Evolutionary conservation across 2,113 vertebrate species (phyloP).

Genomic region (Ranitomeya variabilis): DNA sequence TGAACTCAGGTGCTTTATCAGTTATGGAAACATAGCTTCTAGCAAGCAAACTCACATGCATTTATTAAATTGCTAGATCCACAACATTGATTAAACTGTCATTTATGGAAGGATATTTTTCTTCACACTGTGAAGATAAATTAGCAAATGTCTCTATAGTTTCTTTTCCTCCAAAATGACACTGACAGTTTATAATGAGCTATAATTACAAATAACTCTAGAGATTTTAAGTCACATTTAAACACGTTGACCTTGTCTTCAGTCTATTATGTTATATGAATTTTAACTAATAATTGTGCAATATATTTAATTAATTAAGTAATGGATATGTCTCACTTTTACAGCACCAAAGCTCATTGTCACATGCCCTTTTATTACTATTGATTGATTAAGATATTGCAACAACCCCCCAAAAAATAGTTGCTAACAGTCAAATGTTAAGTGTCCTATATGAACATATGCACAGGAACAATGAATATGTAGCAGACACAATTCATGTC

Average conservation of each 20-base stretch:
- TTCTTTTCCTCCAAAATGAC: not conserved
- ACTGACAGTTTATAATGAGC: not conserved
- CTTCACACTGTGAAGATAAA: conserved; percentile 4
- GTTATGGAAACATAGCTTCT: not conserved
- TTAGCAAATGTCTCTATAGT: not conserved
- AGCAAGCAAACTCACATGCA: not conserved
- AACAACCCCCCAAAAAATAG: too few relatives aligned
- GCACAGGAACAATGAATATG: too few relatives aligned
- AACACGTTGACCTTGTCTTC: not conserved
- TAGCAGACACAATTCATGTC: too few relatives aligned
- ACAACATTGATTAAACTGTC: conserved; percentile 11
- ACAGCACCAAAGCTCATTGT: too few relatives aligned
- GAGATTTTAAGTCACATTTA: not conserved
- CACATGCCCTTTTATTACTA: too few relatives aligned
- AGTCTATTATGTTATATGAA: not conserved
- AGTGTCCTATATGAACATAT: too few relatives aligned
- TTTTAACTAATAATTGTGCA: too few relatives aligned
- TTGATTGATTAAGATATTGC: too few relatives aligned
- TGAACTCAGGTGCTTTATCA: not conserved
- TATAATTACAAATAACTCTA: conserved; percentile 4
- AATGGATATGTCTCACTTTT: too few relatives aligned
- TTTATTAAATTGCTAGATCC: not conserved
- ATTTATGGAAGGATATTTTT: conserved; percentile 5
- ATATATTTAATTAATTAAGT: too few relatives aligned
- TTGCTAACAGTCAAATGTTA: too few relatives aligned